A percentile compares a stretch with the other conserved stretches of the same genome.
These are phyloP conservation scores for Megalops atlanticus DNA, from an alignment of 2,113 vertebrate species.

Conservation along the genomic window DNA sequence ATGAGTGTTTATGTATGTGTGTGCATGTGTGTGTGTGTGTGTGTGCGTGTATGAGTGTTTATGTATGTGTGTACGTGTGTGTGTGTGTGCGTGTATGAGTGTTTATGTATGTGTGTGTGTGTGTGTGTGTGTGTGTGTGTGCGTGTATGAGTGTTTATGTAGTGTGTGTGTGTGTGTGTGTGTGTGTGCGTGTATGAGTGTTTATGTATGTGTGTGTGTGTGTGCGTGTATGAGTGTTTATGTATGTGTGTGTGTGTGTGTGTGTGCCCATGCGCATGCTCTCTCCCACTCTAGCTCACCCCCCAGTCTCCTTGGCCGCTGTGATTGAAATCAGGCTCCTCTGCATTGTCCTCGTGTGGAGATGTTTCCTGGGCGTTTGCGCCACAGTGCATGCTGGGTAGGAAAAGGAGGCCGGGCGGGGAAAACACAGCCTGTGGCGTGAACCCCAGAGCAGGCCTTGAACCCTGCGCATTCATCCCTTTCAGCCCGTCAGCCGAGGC, in stretches of 20 bases:
- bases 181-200: background rate
- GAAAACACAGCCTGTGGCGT: constrained; percentile 79
- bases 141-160: background rate
- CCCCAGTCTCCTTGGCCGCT: constrained; percentile 58
- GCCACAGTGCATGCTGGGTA: constrained; percentile 70
- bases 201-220: background rate
- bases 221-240: too few relatives aligned
- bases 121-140: too few relatives aligned
- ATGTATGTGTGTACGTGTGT: background rate
- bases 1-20: background rate
- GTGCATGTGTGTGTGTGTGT: too few relatives aligned
- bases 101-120: too few relatives aligned
- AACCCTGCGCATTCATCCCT: constrained; percentile 97
- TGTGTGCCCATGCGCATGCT: background rate
- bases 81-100: background rate
- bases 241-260: background rate
- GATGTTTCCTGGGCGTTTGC: constrained; percentile 91
- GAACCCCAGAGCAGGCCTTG: constrained; percentile 96
- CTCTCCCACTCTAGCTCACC: too few relatives aligned
- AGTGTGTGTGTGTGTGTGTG: background rate
- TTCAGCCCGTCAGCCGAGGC: constrained; percentile 99
- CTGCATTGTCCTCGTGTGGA: constrained; percentile 88
- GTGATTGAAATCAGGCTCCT: constrained; percentile 68
- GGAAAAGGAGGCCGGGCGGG: constrained; percentile 67
- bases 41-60: too few relatives aligned